A percentile compares a stretch with the other conserved stretches of the same genome.
Conservation (phyloP, 2,113 vertebrate species). For the Coreoperca whiteheadi region DNA sequence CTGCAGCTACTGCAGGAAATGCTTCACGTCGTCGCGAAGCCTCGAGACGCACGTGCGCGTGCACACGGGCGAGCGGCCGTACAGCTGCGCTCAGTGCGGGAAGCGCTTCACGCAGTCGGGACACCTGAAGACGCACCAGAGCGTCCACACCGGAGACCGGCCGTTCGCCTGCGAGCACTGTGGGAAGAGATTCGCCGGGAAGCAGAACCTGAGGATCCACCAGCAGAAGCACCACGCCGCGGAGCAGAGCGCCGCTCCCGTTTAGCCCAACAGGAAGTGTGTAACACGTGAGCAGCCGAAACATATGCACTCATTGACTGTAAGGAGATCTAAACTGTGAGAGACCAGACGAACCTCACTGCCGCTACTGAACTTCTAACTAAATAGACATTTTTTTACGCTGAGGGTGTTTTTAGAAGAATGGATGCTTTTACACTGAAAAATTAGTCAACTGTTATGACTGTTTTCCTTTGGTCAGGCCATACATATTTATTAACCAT, state of each 20-base stretch:
- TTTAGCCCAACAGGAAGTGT: neutral
- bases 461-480: neutral
- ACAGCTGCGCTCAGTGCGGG: constrained; percentile 82
- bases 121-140: constrained; percentile 84
- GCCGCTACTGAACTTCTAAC: neutral
- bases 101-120: constrained; percentile 84
- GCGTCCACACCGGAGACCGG: constrained; percentile 84
- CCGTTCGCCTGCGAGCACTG: constrained; percentile 81
- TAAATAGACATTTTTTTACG: neutral
- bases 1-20: constrained; percentile 79
- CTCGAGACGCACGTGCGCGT: constrained; percentile 82
- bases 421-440: neutral
- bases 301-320: neutral
- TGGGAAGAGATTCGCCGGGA: constrained; percentile 82
- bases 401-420: neutral
- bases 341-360: neutral
- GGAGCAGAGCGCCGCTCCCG: neutral
- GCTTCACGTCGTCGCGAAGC: constrained; percentile 78
- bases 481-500: neutral
- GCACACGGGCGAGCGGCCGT: constrained; percentile 82
- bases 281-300: neutral
- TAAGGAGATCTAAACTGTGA: neutral
- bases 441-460: neutral
- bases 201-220: constrained; percentile 84
- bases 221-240: constrained; percentile 77